A percentile compares a stretch with the other conserved stretches of the same genome.
phyloP scores from a whole-genome alignment of 2,888 invertebrate genomes.

The Melikaiella ostensackeni region DNA sequence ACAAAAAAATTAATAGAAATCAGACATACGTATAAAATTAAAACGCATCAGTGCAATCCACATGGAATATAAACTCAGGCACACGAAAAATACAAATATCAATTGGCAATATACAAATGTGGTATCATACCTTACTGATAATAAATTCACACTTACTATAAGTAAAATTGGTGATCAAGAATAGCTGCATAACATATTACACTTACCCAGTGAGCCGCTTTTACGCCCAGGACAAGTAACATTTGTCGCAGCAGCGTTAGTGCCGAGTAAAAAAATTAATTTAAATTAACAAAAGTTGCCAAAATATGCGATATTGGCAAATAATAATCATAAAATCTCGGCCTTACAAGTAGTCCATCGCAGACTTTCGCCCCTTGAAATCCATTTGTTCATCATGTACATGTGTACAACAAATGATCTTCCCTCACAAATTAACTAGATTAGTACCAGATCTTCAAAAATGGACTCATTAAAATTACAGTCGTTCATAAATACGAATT shows the following conservation, averaged over 20 bases:
- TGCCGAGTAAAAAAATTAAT: slow-evolving; percentile 25
- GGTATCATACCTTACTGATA: slow-evolving; percentile 30
- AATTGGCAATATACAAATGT: slow-evolving; percentile 34
- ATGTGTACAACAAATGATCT: slow-evolving; percentile 26
- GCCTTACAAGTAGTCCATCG: slow-evolving; percentile 34
- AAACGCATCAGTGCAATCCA: slow-evolving; percentile 19
- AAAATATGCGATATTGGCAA: slow-evolving; percentile 5
- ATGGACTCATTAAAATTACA: slow-evolving; percentile 12
- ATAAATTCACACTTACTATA: slow-evolving; percentile 30
- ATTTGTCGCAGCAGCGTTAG: slow-evolving; percentile 37
- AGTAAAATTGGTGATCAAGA: slow-evolving; percentile 46
- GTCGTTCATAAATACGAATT: slow-evolving; percentile 17
- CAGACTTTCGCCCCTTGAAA: slow-evolving; percentile 26
- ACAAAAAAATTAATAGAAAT: background rate
- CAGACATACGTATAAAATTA: slow-evolving; percentile 22
- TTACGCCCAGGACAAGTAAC: slow-evolving; percentile 44
- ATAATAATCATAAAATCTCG: slow-evolving; percentile 31
- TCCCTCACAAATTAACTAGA: slow-evolving; percentile 11
- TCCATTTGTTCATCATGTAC: slow-evolving; percentile 19
- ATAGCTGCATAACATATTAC: slow-evolving; percentile 54
- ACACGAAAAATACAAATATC: slow-evolving; percentile 22
- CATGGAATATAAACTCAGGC: slow-evolving; percentile 10
- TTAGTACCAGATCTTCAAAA: background rate
- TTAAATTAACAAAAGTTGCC: slow-evolving; percentile 37
- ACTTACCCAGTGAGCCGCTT: slow-evolving; percentile 62